A percentile compares a stretch with the other conserved stretches of the same genome.
phyloP scores from a whole-genome alignment of 2,888 invertebrate species.

The Mesochorus sp. region DNA sequence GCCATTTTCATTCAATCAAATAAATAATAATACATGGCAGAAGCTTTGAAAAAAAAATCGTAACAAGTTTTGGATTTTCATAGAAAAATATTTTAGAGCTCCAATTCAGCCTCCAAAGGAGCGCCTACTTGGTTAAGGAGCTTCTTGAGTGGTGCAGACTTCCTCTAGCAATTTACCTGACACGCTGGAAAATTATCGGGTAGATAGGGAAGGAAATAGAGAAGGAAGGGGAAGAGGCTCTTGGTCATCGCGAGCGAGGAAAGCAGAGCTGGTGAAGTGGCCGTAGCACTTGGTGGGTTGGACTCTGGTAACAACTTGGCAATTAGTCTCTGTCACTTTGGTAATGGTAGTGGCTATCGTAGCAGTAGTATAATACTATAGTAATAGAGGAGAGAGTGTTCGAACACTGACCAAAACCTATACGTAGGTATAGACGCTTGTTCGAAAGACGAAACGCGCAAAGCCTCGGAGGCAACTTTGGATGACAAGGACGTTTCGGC shows the following conservation, averaged over 20 bases:
- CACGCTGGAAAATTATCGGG: constrained; percentile 50
- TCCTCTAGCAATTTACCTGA: constrained; percentile 50
- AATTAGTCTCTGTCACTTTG: constrained; percentile 50
- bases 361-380: background rate
- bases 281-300: constrained; percentile 24
- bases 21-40: constrained; percentile 13
- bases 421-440: constrained; percentile 29
- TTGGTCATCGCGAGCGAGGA: constrained; percentile 20
- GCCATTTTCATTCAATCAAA: constrained; percentile 39
- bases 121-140: constrained; percentile 31
- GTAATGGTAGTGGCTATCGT: background rate
- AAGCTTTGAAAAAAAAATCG: constrained; percentile 22
- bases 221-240: constrained; percentile 24
- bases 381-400: constrained; percentile 18
- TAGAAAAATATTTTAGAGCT: too few relatives aligned
- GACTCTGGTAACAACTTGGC: constrained; percentile 52
- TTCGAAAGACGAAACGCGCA: constrained; percentile 21
- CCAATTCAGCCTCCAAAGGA: constrained; percentile 1
- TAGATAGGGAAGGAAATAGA: constrained; percentile 14
- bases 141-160: constrained; percentile 22
- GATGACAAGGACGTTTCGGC: background rate
- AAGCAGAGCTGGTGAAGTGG: background rate
- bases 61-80: too few relatives aligned
- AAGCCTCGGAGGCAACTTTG: constrained; percentile 25
- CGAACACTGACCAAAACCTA: constrained; percentile 19